Evolutionary conservation across 2,797 vertebrate species (phyloP), one percentile per base, ranked within the genome.

Genomic region (Lacerta bilineata): DNA sequence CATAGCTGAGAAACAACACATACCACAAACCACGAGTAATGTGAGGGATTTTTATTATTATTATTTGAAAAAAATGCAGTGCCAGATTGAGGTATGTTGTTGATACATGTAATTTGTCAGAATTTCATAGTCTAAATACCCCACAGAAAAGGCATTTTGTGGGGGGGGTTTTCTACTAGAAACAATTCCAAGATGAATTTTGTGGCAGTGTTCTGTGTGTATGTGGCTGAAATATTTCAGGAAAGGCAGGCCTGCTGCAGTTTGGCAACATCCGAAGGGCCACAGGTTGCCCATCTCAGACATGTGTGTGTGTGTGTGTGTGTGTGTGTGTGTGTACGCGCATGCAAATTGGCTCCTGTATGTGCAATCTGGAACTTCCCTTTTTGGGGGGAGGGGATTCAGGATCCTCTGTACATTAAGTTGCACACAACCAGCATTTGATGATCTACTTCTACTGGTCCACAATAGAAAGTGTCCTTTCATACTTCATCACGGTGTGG

Each of bases 91-190:
- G 41, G 81, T 93, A 76, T 95, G 95, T 92, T 95, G 93, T 92
- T 95, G 93, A 93, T 93, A 93, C 94, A 96, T 94, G 95, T 85
- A 94, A 94, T 96, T 93, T 95, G 89, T 95, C 96, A 94, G 91
- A 93, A 93, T 95, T 95, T 95, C 86, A n/a, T 91, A 93, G 83
- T 91, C 90, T 90, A 93, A 95, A 95, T 93, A 93, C 9, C 87
- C 91, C 33, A 90, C 95, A 95, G 88, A 93, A 94, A 96, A 96
- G 87, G 20, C 91, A 96, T 96, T 96, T 97, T 96, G 96, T 97
- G 96, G 96, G 13, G 96, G 96, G 13, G 15, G 96, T 91, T 96
- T 97, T 96, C 95, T 96, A 29, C 93, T 97, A 96, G 96, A 96
- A 96, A 93, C 92, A 89, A 46, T 88, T 95, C 94, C 95, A 87